phyloP scores from a whole-genome alignment of 2,888 invertebrate genomes.

The Tetropium fuscum region DNA sequence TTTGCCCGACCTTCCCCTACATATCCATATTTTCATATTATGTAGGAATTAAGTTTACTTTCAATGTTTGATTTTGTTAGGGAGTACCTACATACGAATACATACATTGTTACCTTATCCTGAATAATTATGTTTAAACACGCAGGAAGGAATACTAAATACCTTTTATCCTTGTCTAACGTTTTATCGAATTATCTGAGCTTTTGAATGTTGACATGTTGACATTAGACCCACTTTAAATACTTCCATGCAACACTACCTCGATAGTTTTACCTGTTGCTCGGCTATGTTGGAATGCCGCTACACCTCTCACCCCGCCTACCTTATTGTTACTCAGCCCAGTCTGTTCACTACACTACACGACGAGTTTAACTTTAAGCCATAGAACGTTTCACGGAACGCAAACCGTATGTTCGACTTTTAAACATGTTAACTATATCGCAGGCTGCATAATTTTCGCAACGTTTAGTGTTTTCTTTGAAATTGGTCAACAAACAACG shows the following conservation, averaged over 20 bases:
- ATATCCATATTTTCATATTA: too few relatives aligned
- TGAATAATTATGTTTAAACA: too few relatives aligned
- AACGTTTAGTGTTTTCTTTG: slow-evolving; percentile 8
- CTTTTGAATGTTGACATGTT: too few relatives aligned
- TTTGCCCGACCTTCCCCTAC: too few relatives aligned
- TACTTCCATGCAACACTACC: slow-evolving; percentile 14
- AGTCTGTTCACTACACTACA: slow-evolving; percentile 33
- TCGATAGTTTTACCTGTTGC: slow-evolving; percentile 45
- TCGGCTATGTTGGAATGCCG: slow-evolving; percentile 53
- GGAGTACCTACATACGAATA: too few relatives aligned
- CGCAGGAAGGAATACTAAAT: too few relatives aligned
- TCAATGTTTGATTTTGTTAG: too few relatives aligned
- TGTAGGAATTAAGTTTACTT: too few relatives aligned
- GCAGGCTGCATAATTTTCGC: slow-evolving; percentile 11
- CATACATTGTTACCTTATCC: too few relatives aligned
- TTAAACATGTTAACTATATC: slow-evolving; percentile 27
- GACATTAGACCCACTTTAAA: too few relatives aligned
- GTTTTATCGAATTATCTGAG: too few relatives aligned
- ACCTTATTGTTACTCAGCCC: slow-evolving; percentile 41
- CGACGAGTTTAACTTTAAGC: slow-evolving; percentile 21
- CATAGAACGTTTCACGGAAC: slow-evolving; percentile 24
- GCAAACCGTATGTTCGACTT: slow-evolving; percentile 42
- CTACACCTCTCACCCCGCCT: slow-evolving; percentile 54
- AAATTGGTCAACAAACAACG: slow-evolving; percentile 1
- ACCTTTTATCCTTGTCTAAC: too few relatives aligned